phyloP scores from a whole-genome alignment of 2,888 invertebrate species.

The Heliconius aoede region DNA sequence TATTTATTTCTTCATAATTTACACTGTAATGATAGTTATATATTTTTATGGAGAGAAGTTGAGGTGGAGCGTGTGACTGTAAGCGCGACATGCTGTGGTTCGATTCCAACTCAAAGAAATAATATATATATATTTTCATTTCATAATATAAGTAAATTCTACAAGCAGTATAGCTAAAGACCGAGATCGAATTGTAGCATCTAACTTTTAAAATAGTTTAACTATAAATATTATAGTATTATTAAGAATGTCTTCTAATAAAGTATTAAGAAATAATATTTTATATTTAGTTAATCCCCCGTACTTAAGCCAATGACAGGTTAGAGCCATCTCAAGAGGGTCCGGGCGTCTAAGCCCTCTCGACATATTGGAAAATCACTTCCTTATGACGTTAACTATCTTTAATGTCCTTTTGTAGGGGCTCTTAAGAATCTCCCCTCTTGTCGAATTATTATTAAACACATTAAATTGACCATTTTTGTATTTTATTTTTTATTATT shows the following conservation, averaged over 20 bases:
- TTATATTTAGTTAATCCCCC: neutral
- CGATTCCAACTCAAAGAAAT: no score
- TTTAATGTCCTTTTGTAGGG: constrained; percentile 40
- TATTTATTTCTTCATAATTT: no score
- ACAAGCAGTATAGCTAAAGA: neutral
- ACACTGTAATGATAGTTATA: no score
- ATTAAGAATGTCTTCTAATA: neutral
- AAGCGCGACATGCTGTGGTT: no score
- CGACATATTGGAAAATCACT: constrained; percentile 50
- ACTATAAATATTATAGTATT: neutral
- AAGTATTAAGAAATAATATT: constrained; percentile 1
- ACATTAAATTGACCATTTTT: neutral
- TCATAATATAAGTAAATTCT: neutral
- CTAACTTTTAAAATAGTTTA: neutral
- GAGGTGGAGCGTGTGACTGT: no score
- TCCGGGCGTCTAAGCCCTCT: constrained; percentile 44
- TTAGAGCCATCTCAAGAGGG: constrained; percentile 29
- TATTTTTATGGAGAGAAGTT: no score
- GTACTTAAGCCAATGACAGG: constrained; percentile 38
- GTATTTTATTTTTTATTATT: no score
- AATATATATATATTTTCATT: no score
- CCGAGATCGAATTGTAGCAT: neutral
- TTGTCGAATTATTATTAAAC: neutral
- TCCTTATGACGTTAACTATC: constrained; percentile 45
- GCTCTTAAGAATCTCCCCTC: constrained; percentile 23